Evolutionary conservation across 1,140 invertebrate species (phyloP).

Genomic region (Mya arenaria): DNA sequence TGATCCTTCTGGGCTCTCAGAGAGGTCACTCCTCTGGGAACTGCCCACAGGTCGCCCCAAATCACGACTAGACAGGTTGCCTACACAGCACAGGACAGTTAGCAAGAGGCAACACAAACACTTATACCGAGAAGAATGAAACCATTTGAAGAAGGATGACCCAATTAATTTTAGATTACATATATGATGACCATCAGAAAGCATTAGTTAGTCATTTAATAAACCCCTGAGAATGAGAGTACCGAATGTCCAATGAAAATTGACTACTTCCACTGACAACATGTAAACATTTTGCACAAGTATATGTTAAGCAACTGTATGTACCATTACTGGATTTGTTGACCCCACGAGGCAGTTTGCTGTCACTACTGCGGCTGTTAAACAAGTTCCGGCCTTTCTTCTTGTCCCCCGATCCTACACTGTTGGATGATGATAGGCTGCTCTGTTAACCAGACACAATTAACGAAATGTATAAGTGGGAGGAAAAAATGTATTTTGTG

Average conservation of each 20-base stretch:
- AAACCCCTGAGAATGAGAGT: neutral
- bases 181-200: too few species aligned
- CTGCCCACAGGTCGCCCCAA: constrained; percentile 35
- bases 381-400: constrained; percentile 32
- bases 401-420: neutral
- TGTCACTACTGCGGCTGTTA: constrained; percentile 4
- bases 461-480: neutral
- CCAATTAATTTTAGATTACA: too few species aligned
- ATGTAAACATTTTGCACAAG: neutral
- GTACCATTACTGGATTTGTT: constrained; percentile 44
- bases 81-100: too few species aligned
- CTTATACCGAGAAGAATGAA: too few species aligned
- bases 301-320: neutral
- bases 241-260: neutral
- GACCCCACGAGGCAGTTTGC: constrained; percentile 14
- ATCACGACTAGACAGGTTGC: constrained; percentile 31
- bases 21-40: constrained; percentile 10
- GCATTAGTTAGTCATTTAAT: too few species aligned
- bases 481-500: neutral
- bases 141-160: too few species aligned
- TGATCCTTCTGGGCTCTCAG: constrained; percentile 39
- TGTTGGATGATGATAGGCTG: constrained; percentile 25
- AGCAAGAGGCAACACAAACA: too few species aligned
- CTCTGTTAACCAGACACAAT: neutral
- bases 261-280: neutral